These are phyloP conservation scores for Monoplex corrugatus DNA, from an alignment of 2,888 invertebrate genomes.

Conservation along the genomic window DNA sequence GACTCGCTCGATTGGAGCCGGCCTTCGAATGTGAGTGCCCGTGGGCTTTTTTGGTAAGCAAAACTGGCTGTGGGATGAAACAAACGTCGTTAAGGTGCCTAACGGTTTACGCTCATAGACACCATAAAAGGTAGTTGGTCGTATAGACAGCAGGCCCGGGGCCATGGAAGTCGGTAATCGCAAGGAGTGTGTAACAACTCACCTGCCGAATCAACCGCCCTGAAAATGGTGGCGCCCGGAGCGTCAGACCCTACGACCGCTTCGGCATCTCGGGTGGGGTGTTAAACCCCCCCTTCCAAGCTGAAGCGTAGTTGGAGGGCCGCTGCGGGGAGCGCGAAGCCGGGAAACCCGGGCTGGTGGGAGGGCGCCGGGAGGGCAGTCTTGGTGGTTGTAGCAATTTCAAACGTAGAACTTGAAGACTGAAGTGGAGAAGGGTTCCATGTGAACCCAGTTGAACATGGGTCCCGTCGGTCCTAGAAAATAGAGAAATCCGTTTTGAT, in stretches of 20 bases:
- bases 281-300: slow-evolving; percentile 59
- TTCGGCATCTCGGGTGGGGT: no score
- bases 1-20: slow-evolving; percentile 85
- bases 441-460: slow-evolving; percentile 84
- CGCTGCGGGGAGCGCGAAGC: no score
- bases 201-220: slow-evolving; percentile 79
- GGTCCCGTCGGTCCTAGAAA: slow-evolving; percentile 74
- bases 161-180: slow-evolving; percentile 89
- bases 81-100: slow-evolving; percentile 88
- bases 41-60: slow-evolving; percentile 90
- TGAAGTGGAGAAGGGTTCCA: slow-evolving; percentile 80
- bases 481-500: slow-evolving; percentile 47
- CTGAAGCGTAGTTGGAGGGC: no score
- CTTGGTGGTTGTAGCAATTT: slow-evolving; percentile 79
- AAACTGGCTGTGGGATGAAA: slow-evolving; percentile 91
- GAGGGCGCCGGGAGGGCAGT: slow-evolving; percentile 83
- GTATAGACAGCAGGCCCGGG: slow-evolving; percentile 87
- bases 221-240: slow-evolving; percentile 87
- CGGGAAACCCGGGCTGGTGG: slow-evolving; percentile 53
- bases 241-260: slow-evolving; percentile 75
- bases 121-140: slow-evolving; percentile 86
- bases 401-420: slow-evolving; percentile 53
- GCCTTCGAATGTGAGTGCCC: slow-evolving; percentile 73
- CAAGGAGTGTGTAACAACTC: slow-evolving; percentile 86
- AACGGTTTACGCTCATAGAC: slow-evolving; percentile 85